Evolutionary conservation across 1,140 invertebrate genomes (phyloP), one percentile per base, ranked within the genome.

Genomic region (Glomeris maerens): DNA sequence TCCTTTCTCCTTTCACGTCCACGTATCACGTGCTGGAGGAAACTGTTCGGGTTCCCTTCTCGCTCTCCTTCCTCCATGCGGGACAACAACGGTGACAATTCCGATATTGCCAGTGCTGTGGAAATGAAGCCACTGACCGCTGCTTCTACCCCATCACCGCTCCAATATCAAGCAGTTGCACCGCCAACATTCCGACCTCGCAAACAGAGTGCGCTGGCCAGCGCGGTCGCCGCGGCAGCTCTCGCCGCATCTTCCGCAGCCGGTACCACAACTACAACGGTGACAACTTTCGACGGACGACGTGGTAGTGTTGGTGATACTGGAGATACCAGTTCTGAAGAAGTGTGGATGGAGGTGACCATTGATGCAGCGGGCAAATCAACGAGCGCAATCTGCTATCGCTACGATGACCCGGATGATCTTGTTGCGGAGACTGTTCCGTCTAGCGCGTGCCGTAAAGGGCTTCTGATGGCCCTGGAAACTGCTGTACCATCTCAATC

Each of bases 381-480:
- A n/a, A 47, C 26, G 47, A 53, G 29, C 45, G 48, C 2, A 47
- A 45, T 13, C 38, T 44, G 10, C 49, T 55, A 3, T 39, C 55
- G 3, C 50, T 57, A 4, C 55, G 53, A 2, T 57, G 55, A 44
- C 47, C 49, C 41, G 55, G 55, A 17, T 53, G 53, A 0, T 54
- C 55, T 10, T 47, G 55, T 45, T 56, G 21, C 40, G 23, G 20
- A 25, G 25, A 13, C 41, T 2, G 2, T 27, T 21, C 29, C 29
- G 21, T 38, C n/a, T 4, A 13, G 20, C 17, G 20, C 17, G 5
- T 42, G 20, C n/a, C 40, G 25, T 47, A 45, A 27, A 17, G 22
- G 3, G n/a, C 25, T n/a, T 45, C 28, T n/a, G 25, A 22, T 27
- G 25, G 49, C 13, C 46, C 55, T 22, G 47, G 50, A 23, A 54